Evolutionary conservation across 2,888 invertebrate genomes (phyloP), one percentile per base, ranked within the genome.

Genomic region (Hypomecis atomaria): DNA sequence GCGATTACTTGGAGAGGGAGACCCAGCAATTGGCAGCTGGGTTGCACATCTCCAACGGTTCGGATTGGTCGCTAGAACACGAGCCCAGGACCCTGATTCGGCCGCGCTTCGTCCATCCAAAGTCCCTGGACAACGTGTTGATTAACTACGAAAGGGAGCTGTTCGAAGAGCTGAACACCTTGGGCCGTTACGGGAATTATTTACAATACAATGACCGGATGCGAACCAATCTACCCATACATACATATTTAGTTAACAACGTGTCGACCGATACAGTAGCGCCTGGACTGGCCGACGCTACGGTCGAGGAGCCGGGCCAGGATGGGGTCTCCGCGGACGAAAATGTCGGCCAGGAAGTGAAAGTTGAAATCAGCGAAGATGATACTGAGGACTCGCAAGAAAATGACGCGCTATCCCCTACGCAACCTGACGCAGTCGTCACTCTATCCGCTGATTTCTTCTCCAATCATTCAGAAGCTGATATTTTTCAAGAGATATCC

Each of bases 131-230:
- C 83, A 95, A 95, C 56, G 93, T 96, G 58, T 85, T 96, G 61
- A 86, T 96, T 6, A 95, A 95, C 77, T 96, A 96, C 83, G 96
- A 96, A 84, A 91, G 96, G 77, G 95, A 94, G 83, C 88, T 95
- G 73, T 97, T 96, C 82, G 96, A 94, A 78, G 96, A 96, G 78
- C 85, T 96, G 56, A 96, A 96, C 82, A 94, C 96, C 4, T 87
- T 96, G 52, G 96, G 96, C 4, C 85, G 92, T 1, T 89, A 90
- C 76, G 85, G 79, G 65, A 77, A 78, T 71, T 75, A 82, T 74
- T 75, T 78, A 65, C 84, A 82, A 75, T 86, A 89, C 86, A 91
- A 90, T 88, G 89, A 84, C 73, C 91, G 91, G 87, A 89, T 86
- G 71, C 87, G 84, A 84, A 82, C 83, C 81, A 88, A 83, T 83